phyloP scores from a whole-genome alignment of 2,888 invertebrate genomes.

The Synanthedon myopaeformis region DNA sequence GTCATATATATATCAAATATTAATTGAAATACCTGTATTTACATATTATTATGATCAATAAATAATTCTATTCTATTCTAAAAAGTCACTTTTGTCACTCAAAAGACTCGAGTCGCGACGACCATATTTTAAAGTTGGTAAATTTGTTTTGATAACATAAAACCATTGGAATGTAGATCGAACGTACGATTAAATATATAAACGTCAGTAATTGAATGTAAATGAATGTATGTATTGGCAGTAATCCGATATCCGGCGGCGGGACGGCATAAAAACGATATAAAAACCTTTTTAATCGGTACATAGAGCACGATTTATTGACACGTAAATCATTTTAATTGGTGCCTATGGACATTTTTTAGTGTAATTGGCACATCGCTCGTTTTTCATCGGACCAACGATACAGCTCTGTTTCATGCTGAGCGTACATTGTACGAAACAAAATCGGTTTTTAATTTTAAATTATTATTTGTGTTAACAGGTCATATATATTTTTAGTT shows the following conservation, averaged over 20 bases:
- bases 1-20: no score
- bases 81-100: no score
- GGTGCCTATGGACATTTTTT: conserved; percentile 62
- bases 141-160: neutral
- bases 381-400: conserved; percentile 41
- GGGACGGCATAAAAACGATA: conserved; percentile 16
- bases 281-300: conserved; percentile 17
- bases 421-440: neutral
- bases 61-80: no score
- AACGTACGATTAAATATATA: neutral
- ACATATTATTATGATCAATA: no score
- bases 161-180: neutral
- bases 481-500: no score
- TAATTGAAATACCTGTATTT: no score
- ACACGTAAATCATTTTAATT: conserved; percentile 70
- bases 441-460: no score
- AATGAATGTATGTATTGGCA: conserved; percentile 18
- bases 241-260: conserved; percentile 21
- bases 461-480: no score
- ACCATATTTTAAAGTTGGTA: no score
- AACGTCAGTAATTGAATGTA: conserved; percentile 14
- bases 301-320: conserved; percentile 54
- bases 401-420: neutral
- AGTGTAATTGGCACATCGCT: conserved; percentile 61
- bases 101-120: no score